Conservation (phyloP, 2,113 vertebrate genomes). For the Glaucomys volans region DNA sequence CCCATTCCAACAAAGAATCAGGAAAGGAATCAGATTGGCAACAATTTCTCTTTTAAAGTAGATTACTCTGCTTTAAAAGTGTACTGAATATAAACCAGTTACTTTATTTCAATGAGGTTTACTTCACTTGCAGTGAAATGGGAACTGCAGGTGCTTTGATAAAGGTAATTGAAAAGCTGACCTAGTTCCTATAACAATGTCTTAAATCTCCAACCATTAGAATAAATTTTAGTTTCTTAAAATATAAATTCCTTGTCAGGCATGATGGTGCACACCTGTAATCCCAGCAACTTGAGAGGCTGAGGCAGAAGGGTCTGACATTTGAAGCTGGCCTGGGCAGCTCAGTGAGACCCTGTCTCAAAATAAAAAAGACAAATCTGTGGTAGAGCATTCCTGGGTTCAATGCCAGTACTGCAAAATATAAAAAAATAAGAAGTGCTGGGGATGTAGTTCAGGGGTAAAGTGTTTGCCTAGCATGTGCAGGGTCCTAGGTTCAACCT, state of each 20-base stretch:
- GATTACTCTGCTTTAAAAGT: conserved; percentile 75
- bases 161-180: conserved; percentile 75
- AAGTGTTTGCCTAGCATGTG: background rate
- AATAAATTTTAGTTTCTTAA: conserved; percentile 74
- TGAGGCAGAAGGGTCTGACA: background rate
- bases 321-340: background rate
- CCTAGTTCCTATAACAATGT: conserved; percentile 75
- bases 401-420: no score
- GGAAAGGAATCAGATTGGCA: conserved; percentile 77
- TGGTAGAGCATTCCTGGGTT: no score
- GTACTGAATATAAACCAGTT: conserved; percentile 71
- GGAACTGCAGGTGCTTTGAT: conserved; percentile 76
- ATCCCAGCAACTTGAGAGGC: background rate
- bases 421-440: background rate
- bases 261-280: background rate
- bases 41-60: conserved; percentile 71
- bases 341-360: background rate
- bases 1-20: conserved; percentile 71
- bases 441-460: background rate
- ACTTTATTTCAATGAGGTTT: conserved; percentile 75
- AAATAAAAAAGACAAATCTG: background rate
- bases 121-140: conserved; percentile 72
- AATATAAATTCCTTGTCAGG: conserved; percentile 25
- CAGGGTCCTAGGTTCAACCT: background rate
- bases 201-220: conserved; percentile 66